A percentile compares a stretch with the other conserved stretches of the same genome.
These are phyloP conservation scores for Takifugu flavidus DNA, from an alignment of 2,113 vertebrate species.

Conservation along the genomic window DNA sequence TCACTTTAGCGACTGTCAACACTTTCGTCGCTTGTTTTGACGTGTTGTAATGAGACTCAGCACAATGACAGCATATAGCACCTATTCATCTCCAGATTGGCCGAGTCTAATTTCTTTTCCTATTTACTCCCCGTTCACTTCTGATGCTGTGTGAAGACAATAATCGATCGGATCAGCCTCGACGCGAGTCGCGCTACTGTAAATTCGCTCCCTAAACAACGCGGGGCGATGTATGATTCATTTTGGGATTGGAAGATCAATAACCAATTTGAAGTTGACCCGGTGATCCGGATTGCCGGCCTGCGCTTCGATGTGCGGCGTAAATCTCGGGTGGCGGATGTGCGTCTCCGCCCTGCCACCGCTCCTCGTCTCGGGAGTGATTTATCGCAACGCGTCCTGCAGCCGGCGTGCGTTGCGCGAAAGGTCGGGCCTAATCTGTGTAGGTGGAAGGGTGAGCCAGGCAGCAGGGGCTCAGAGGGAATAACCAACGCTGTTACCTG, in stretches of 20 bases:
- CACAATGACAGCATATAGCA: slow-evolving; percentile 44
- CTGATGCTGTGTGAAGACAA: slow-evolving; percentile 38
- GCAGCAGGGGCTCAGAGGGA: too few species aligned
- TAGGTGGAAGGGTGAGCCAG: slow-evolving; percentile 8
- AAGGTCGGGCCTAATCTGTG: slow-evolving; percentile 56
- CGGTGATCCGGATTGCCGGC: slow-evolving; percentile 53
- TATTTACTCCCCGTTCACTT: slow-evolving; percentile 39
- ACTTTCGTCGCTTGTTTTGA: slow-evolving; percentile 37
- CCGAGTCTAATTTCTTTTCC: slow-evolving; percentile 33
- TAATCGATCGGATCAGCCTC: slow-evolving; percentile 48
- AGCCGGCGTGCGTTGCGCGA: slow-evolving; percentile 35
- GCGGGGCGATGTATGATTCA: slow-evolving; percentile 65
- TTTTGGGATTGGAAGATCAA: slow-evolving; percentile 74
- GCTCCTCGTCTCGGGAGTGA: slow-evolving; percentile 50
- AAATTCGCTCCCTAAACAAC: slow-evolving; percentile 55
- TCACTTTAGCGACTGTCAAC: slow-evolving; percentile 35
- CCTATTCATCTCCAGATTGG: slow-evolving; percentile 39
- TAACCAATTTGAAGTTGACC: slow-evolving; percentile 77
- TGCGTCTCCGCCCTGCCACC: slow-evolving; percentile 42
- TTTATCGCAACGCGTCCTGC: slow-evolving; percentile 56
- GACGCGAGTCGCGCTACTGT: slow-evolving; percentile 44
- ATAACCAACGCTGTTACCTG: too few species aligned
- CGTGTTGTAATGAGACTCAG: slow-evolving; percentile 56
- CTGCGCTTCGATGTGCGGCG: slow-evolving; percentile 50
- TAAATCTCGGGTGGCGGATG: slow-evolving; percentile 63